Evolutionary conservation across 1,140 invertebrate genomes (phyloP).

Genomic region (Berghia stephanieae): DNA sequence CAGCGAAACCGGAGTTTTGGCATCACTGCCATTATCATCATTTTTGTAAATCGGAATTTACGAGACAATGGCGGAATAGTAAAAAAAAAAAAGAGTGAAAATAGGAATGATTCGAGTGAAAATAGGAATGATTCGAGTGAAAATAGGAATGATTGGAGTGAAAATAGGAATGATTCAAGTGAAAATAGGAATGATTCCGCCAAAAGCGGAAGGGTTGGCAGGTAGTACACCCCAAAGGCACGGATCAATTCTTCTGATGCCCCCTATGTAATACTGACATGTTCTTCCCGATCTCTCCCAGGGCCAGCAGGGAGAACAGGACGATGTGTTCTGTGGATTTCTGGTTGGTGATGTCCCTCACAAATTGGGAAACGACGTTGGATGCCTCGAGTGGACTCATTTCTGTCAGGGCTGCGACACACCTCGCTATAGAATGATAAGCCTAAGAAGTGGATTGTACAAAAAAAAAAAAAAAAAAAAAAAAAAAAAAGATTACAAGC

Average conservation of each 20-base stretch:
- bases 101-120: no score
- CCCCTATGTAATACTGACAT: slow-evolving; percentile 76
- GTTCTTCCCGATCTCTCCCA: slow-evolving; percentile 95
- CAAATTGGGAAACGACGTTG: slow-evolving; percentile 86
- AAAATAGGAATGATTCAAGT: no score
- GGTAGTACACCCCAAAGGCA: no score
- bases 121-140: no score
- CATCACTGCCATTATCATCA: no score
- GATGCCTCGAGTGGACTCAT: slow-evolving; percentile 75
- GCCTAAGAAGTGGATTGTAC: slow-evolving; percentile 50
- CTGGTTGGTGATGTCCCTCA: slow-evolving; percentile 80
- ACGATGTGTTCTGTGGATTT: slow-evolving; percentile 77
- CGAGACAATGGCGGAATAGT: no score
- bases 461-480: slow-evolving; percentile 18
- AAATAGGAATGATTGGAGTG: no score
- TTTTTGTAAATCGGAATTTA: no score
- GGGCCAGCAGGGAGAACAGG: slow-evolving; percentile 90
- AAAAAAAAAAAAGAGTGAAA: no score
- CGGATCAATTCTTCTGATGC: not conserved
- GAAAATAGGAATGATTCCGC: no score
- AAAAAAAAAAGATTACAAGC: not conserved
- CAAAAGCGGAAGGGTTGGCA: no score
- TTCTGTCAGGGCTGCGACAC: slow-evolving; percentile 90
- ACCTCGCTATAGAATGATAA: slow-evolving; percentile 83
- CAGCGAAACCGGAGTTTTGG: no score